phyloP scores from a whole-genome alignment of 2,113 vertebrate species.

The Vulpes vulpes region DNA sequence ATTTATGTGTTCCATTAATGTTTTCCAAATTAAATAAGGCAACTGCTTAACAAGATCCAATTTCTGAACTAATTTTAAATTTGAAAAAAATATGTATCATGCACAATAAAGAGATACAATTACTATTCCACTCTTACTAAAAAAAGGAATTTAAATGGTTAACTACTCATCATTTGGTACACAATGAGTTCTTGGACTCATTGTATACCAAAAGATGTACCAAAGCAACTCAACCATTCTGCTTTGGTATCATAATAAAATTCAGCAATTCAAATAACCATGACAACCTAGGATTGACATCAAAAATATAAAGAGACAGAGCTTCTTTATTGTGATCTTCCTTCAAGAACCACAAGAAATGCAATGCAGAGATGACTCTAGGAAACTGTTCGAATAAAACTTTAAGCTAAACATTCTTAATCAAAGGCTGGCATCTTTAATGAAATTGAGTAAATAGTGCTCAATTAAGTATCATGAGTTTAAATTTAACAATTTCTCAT shows the following conservation, averaged over 20 bases:
- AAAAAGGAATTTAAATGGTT: not conserved
- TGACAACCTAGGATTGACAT: not conserved
- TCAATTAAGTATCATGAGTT: conserved; percentile 57
- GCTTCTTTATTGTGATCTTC: not conserved
- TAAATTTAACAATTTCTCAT: conserved; percentile 56
- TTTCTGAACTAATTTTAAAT: conserved; percentile 53
- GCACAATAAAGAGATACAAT: not conserved
- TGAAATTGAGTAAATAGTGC: conserved; percentile 41
- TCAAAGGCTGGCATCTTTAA: conserved; percentile 54
- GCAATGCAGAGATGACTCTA: not conserved
- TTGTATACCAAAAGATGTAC: conserved; percentile 6
- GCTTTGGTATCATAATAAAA: conserved; percentile 28
- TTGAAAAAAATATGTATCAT: conserved; percentile 1
- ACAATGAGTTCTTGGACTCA: not conserved
- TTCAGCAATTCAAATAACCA: not conserved
- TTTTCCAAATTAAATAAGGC: conserved; percentile 53
- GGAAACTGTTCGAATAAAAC: conserved; percentile 38
- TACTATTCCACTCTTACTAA: not conserved
- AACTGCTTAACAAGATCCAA: not conserved
- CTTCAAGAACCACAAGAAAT: conserved; percentile 47
- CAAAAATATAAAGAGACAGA: not conserved
- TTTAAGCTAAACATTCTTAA: conserved; percentile 64
- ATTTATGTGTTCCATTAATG: not conserved
- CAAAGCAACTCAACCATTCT: not conserved
- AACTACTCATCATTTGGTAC: not conserved